Evolutionary conservation across 1,140 invertebrate genomes (phyloP).

Genomic region (Drosophila subpulchrella): DNA sequence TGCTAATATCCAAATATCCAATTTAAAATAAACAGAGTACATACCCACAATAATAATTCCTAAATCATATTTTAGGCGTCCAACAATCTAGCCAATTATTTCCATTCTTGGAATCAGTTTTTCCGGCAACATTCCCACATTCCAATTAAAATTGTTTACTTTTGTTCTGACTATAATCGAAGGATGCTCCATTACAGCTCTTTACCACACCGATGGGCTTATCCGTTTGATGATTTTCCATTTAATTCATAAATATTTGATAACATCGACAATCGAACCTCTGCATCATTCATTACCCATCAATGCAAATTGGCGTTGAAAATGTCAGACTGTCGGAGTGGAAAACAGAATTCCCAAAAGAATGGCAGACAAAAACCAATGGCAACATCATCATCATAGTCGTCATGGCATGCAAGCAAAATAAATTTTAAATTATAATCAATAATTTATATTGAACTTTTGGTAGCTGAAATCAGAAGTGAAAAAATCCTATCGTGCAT

Average conservation of each 20-base stretch:
- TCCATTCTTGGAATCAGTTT: neutral
- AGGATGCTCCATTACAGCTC: conserved; percentile 20
- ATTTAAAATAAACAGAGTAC: too few relatives aligned
- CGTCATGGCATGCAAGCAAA: conserved; percentile 27
- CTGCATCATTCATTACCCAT: conserved; percentile 70
- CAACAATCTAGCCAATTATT: neutral
- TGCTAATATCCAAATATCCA: neutral
- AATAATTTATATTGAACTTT: conserved; percentile 62
- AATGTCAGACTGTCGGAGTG: conserved; percentile 15
- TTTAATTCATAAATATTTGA: conserved; percentile 74
- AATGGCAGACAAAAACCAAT: conserved; percentile 13
- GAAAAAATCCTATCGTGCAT: neutral
- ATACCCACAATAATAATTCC: neutral
- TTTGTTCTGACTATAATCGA: conserved; percentile 13
- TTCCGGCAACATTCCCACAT: neutral
- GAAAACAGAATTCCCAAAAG: conserved; percentile 37
- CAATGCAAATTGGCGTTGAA: conserved; percentile 61
- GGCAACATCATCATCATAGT: conserved; percentile 18
- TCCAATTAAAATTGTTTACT: conserved; percentile 28
- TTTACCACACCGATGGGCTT: conserved; percentile 29
- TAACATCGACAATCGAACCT: conserved; percentile 51
- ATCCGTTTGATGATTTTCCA: conserved; percentile 50
- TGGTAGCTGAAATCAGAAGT: conserved; percentile 20
- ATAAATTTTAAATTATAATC: conserved; percentile 73
- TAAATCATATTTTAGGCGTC: neutral